Base-by-base conservation (phyloP, 2,888 invertebrate genomes). In the Danaus chrysippus region DNA sequence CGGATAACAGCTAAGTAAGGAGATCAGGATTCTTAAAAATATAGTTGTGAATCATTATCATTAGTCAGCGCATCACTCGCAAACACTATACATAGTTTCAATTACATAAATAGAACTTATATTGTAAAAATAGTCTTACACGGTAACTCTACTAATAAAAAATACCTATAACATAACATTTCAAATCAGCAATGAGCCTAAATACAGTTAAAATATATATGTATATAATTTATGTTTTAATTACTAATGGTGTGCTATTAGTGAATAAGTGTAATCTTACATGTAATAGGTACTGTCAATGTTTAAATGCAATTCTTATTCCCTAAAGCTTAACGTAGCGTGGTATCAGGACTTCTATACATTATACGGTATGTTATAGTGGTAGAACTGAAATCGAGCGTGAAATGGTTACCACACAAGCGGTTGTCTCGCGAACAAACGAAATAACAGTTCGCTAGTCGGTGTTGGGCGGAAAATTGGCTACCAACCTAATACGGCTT, bases 1-100 rank as follows among this genome's bases (percentile, higher is more conserved):
- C 87, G 90, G 90, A 90, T 90, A 89, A 88, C 88, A 81, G 87
- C 89, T 90, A 90, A 91, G 90, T 90, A 90, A 87, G 86, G 81
- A 85, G 87, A 90, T 88, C 87, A 85, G 81, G 85, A 87, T 84
- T 87, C 87, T 82, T 87, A 85, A 79, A 85, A 86, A 88, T 88
- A 87, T 86, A 88, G 87, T 83, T 88, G 87, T 78, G 86, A 86
- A 87, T 88, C 86, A 87, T 86, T 88, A 87, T 83, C 85, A 88
- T 88, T 88, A 87, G 85, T 88, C 85, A 87, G 78, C 72, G 70
- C 68, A 72, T 65, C 68, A 63, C 61, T 59, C 61, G 19, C 56
- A n/a, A 44, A 52, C 34, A 49, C 9, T 2, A 49, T 17, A 11
- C 23, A 34, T 9, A 17, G 10, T 17, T 49, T 9, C 49, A 17